These are phyloP conservation scores for Gallinago solitaria DNA, from an alignment of 2,797 vertebrate species.

Conservation along the genomic window DNA sequence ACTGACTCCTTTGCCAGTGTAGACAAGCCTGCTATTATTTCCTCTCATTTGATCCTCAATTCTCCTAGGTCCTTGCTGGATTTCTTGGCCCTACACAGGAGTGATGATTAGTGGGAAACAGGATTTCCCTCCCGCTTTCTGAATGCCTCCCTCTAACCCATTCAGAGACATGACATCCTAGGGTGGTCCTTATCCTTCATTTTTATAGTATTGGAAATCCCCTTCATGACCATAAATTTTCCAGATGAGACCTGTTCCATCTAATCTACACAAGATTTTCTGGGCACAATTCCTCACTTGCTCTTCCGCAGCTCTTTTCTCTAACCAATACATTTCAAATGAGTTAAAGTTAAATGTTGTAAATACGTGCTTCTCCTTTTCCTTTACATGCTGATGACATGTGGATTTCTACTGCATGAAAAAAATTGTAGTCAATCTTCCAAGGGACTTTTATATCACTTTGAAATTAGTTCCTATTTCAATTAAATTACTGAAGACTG, in stretches of 20 bases:
- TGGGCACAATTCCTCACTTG: background rate
- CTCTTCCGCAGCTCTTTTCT: background rate
- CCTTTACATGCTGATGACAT: background rate
- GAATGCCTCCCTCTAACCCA: background rate
- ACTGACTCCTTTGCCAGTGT: background rate
- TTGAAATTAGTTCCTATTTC: constrained; percentile 70
- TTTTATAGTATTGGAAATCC: background rate
- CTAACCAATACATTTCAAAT: background rate
- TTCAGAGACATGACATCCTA: background rate
- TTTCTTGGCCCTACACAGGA: background rate
- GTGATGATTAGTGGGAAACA: background rate
- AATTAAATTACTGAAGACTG: constrained; percentile 67
- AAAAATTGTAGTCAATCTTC: constrained; percentile 18
- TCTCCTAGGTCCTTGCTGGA: background rate
- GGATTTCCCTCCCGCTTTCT: background rate
- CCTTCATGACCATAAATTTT: background rate
- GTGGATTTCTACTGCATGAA: background rate
- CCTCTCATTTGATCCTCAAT: background rate
- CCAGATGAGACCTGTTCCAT: background rate
- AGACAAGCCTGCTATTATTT: background rate
- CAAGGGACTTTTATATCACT: constrained; percentile 42
- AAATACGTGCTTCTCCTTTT: background rate
- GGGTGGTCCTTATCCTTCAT: background rate
- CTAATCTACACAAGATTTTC: background rate
- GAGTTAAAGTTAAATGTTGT: background rate